A percentile compares a stretch with the other conserved stretches of the same genome.
phyloP scores from a whole-genome alignment of 2,113 vertebrate species.

The Podarcis raffonei region DNA sequence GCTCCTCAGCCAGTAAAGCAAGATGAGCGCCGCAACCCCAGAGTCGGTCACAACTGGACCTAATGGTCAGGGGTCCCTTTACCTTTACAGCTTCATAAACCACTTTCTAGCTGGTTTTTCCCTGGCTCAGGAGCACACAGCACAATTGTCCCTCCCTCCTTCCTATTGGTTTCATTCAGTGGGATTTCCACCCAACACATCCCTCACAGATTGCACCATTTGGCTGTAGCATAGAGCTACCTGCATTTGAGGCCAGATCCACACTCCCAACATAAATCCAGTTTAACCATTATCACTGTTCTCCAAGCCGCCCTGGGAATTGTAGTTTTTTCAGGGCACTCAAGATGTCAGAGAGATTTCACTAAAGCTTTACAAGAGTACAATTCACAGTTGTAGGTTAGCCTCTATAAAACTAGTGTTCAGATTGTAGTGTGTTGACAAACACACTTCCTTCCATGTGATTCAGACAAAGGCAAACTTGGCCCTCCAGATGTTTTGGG shows the following conservation, averaged over 20 bases:
- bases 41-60: too few species aligned
- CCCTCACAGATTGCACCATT: not conserved
- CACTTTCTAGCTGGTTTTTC: too few species aligned
- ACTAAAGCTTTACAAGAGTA: not conserved
- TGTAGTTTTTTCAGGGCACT: not conserved
- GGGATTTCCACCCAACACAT: not conserved
- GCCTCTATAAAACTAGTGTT: not conserved
- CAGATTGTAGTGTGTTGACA: not conserved
- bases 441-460: not conserved
- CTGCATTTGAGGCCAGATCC: too few species aligned
- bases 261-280: not conserved
- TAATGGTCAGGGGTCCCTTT: too few species aligned
- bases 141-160: not conserved
- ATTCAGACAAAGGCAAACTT: too few species aligned
- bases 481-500: too few species aligned
- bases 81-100: too few species aligned
- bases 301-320: not conserved
- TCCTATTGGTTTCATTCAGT: not conserved
- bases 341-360: not conserved
- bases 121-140: not conserved
- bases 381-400: not conserved
- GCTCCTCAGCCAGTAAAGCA: too few species aligned
- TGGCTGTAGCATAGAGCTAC: not conserved
- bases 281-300: not conserved
- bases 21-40: too few species aligned